These are phyloP conservation scores for Pteromalus puparum DNA, from an alignment of 1,140 invertebrate species.

Conservation along the genomic window DNA sequence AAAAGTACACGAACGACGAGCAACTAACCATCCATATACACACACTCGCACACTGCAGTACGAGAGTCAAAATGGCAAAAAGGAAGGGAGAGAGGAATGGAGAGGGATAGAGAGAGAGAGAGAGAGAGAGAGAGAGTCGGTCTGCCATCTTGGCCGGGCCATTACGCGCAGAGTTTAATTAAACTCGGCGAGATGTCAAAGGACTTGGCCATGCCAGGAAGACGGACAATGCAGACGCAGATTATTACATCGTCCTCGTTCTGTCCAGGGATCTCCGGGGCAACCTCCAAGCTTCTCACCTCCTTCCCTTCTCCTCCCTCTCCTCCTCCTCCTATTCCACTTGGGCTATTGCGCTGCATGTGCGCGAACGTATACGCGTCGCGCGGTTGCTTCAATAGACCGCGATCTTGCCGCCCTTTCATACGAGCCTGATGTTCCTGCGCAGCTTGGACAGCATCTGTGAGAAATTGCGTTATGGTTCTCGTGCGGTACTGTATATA, in stretches of 20 bases:
- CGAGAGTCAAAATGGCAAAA: neutral
- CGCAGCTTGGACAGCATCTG: neutral
- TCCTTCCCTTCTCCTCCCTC: neutral
- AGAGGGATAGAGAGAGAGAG: neutral
- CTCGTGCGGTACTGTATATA: neutral
- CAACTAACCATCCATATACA: no score
- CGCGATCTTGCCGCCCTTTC: neutral
- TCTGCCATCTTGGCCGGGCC: constrained; percentile 51
- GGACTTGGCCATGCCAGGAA: constrained; percentile 68
- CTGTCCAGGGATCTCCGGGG: constrained; percentile 60
- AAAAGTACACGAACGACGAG: neutral
- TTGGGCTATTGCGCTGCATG: neutral
- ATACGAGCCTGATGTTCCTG: neutral
- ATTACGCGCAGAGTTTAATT: constrained; percentile 68
- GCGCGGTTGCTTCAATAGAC: constrained; percentile 8
- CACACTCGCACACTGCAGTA: neutral
- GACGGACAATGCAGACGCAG: constrained; percentile 73
- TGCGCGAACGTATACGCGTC: neutral
- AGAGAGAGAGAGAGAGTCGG: constrained; percentile 10
- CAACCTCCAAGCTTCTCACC: constrained; percentile 44
- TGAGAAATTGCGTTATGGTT: neutral
- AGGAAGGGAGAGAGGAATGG: neutral
- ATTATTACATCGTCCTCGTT: constrained; percentile 71
- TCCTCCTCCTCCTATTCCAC: neutral
- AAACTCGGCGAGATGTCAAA: constrained; percentile 73